Evolutionary conservation across 1,140 invertebrate species (phyloP), one percentile per base, ranked within the genome.

Genomic region (Aporrectodea caliginosa): DNA sequence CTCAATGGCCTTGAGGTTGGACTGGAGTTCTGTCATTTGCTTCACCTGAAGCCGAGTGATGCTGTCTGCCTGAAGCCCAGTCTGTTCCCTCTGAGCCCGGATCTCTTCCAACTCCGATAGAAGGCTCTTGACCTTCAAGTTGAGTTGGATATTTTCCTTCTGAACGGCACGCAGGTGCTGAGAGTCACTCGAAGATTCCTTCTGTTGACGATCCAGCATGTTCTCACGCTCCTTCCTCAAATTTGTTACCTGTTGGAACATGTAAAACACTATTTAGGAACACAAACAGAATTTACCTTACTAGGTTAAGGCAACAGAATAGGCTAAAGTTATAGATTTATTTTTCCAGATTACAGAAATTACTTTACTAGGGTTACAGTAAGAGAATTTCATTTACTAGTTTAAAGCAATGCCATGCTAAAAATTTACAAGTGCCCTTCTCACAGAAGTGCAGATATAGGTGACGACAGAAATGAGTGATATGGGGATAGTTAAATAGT

Each of bases 61-160:
- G 35, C 82, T 84, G 43, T 88, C 87, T 0, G 84, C 81, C 73
- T 88, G 85, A 6, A 85, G 81, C 2, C 83, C 84, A 58, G 80
- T 73, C 76, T 88, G 87, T 76, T 88, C 88, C 33, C 84, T 80
- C 79, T 84, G 82, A 29, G 84, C 85, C 31, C 85, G 80, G 16
- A 88, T 78, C 75, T 88, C 88, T 77, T 88, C 88, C 73, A 88
- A 81, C 80, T 88, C 88, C 73, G 83, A 78, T 31, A 86, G 81
- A n/a, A 87, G 79, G 58, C 73, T 75, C 77, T 82, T 82, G 0
- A 88, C 76, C 77, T 86, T 86, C 22, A 88, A 81, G 35, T 87
- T 84, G 14, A 88, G 78, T 80, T 86, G 84, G 31, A 85, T 84
- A 83, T 88, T 88, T 71, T 88, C 88, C 34, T 86, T 82, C 79